These are phyloP conservation scores for Brachypodius melanocephalos DNA, from an alignment of 2,113 vertebrate species.

Conservation along the genomic window DNA sequence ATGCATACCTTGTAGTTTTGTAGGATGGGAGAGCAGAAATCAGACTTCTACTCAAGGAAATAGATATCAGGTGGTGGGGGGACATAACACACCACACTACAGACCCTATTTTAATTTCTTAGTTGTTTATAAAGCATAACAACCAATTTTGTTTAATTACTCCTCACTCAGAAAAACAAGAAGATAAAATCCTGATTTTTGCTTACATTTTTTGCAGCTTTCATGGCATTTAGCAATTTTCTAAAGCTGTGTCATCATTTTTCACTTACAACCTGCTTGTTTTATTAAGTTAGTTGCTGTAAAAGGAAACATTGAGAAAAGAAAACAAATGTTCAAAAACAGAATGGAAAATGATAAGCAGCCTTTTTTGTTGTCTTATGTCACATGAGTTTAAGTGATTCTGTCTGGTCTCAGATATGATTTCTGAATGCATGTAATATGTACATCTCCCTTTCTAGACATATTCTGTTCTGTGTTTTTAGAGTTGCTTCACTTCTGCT, in stretches of 20 bases:
- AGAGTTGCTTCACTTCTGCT: not conserved
- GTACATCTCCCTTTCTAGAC: not conserved
- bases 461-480: not conserved
- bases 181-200: not conserved
- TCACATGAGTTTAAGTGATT: not conserved
- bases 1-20: not conserved
- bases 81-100: rapidly evolving
- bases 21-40: not conserved
- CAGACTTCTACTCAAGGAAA: not conserved
- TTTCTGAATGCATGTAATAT: not conserved
- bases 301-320: not conserved
- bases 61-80: rapidly evolving
- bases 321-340: not conserved
- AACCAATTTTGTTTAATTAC: not conserved
- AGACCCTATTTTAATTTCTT: not conserved
- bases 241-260: not conserved
- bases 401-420: not conserved
- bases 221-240: not conserved
- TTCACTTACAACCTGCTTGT: not conserved
- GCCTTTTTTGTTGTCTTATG: not conserved
- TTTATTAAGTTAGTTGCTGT: not conserved
- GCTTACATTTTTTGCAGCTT: not conserved
- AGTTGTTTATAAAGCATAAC: not conserved
- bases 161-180: not conserved
- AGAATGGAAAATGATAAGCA: not conserved